Percentiles rank a stretch among this genome's conserved stretches.
Evolutionary conservation across 2,113 vertebrate species (phyloP).

Genomic region (Porphyrio hochstetteri): DNA sequence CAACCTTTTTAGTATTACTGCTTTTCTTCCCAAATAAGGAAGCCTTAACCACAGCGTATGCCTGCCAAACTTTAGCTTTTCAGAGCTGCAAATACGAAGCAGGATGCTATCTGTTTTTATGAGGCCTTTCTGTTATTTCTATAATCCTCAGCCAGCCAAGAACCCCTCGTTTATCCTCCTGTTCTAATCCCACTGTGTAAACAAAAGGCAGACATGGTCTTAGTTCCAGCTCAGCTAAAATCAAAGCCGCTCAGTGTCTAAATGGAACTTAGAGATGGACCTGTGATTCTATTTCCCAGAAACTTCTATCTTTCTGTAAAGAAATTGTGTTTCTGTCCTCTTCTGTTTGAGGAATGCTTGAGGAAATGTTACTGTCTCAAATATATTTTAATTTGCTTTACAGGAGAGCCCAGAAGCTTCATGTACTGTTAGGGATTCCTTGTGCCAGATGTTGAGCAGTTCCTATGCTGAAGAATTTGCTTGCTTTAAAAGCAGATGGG

Average conservation of each 20-base stretch:
- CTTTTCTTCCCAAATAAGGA: constrained; percentile 73
- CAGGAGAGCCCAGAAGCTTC: neutral
- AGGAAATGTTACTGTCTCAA: neutral
- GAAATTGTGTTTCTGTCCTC: neutral
- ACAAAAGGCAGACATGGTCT: neutral
- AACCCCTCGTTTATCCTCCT: constrained; percentile 41
- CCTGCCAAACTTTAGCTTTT: constrained; percentile 60
- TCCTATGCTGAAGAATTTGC: neutral
- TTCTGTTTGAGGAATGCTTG: neutral
- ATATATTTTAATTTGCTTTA: neutral
- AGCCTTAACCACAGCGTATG: neutral
- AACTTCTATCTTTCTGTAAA: neutral
- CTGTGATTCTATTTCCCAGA: neutral
- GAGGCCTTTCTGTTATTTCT: constrained; percentile 67
- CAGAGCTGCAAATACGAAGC: constrained; percentile 44
- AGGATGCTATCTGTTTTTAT: constrained; percentile 62
- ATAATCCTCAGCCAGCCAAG: constrained; percentile 51
- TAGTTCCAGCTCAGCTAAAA: constrained; percentile 7
- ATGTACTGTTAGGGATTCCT: neutral
- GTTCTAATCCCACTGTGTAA: constrained; percentile 52
- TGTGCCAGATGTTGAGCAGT: neutral
- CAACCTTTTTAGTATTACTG: constrained; percentile 25
- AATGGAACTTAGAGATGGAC: neutral
- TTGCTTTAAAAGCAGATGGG: neutral
- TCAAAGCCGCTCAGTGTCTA: neutral